Evolutionary conservation across 2,113 vertebrate species (phyloP).

Genomic region (Chascanopsetta lugubris): DNA sequence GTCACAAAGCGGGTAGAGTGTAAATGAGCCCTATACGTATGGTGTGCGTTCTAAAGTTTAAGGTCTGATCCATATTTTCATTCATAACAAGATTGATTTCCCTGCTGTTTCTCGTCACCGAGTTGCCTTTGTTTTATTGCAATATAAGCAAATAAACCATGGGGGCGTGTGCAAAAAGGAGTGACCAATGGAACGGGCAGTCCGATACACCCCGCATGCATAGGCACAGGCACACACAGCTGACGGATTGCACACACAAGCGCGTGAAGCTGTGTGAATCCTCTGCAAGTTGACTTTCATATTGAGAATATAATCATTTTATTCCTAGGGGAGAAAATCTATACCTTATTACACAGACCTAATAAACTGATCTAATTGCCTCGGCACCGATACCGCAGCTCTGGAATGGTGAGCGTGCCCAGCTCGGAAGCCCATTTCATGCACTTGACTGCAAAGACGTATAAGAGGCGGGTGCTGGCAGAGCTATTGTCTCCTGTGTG

Average conservation of each 20-base stretch:
- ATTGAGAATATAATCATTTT: neutral
- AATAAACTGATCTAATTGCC: conserved; percentile 2
- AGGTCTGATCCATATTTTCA: neutral
- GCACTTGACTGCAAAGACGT: conserved; percentile 1
- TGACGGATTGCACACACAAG: neutral
- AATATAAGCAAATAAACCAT: neutral
- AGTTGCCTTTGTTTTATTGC: neutral
- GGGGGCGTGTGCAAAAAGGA: neutral
- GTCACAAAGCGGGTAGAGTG: neutral
- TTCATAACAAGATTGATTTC: neutral
- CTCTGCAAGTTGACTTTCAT: too few species aligned
- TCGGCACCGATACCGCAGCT: neutral
- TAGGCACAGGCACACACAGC: neutral
- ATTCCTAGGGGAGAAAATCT: conserved; percentile 19
- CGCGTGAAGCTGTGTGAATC: neutral
- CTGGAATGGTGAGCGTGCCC: neutral
- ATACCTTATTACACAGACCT: neutral
- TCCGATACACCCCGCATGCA: neutral
- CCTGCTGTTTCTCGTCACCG: neutral
- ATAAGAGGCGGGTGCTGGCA: conserved; percentile 18
- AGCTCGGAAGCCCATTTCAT: neutral
- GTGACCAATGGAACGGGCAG: neutral
- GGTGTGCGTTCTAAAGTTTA: neutral
- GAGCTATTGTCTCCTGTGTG: conserved; percentile 41
- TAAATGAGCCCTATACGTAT: neutral